Evolutionary conservation across 1,140 invertebrate genomes (phyloP).

Genomic region (Penaeus vannamei): DNA sequence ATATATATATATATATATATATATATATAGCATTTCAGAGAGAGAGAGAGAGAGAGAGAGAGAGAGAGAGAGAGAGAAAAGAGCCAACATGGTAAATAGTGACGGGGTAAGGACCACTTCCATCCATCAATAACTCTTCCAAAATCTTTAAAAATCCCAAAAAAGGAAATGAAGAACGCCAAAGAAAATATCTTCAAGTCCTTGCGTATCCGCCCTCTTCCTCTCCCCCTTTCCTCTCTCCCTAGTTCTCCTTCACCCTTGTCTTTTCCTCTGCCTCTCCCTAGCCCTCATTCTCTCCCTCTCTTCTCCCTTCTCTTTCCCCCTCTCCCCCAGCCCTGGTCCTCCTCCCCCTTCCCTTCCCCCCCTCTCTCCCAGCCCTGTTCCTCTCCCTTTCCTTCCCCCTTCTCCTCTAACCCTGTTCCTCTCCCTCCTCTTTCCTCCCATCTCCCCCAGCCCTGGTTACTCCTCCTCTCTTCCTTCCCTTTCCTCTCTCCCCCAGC

Average conservation of each 20-base stretch:
- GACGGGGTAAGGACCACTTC: background rate
- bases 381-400: background rate
- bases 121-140: too few relatives aligned
- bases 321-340: background rate
- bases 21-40: too few relatives aligned
- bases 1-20: too few relatives aligned
- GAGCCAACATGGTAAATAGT: background rate
- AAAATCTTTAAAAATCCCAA: too few relatives aligned
- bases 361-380: background rate
- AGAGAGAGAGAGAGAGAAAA: background rate
- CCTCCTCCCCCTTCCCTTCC: background rate
- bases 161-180: too few relatives aligned
- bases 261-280: background rate
- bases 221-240: background rate
- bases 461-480: background rate
- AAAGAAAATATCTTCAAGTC: too few relatives aligned
- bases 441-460: background rate
- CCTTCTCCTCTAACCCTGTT: background rate
- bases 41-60: too few relatives aligned
- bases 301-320: background rate
- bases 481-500: too few relatives aligned
- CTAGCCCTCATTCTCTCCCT: background rate
- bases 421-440: background rate
- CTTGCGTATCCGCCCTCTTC: too few relatives aligned
- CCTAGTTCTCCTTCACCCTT: background rate